These are phyloP conservation scores for Gavialis gangeticus DNA, from an alignment of 2,113 vertebrate species.

Conservation along the genomic window DNA sequence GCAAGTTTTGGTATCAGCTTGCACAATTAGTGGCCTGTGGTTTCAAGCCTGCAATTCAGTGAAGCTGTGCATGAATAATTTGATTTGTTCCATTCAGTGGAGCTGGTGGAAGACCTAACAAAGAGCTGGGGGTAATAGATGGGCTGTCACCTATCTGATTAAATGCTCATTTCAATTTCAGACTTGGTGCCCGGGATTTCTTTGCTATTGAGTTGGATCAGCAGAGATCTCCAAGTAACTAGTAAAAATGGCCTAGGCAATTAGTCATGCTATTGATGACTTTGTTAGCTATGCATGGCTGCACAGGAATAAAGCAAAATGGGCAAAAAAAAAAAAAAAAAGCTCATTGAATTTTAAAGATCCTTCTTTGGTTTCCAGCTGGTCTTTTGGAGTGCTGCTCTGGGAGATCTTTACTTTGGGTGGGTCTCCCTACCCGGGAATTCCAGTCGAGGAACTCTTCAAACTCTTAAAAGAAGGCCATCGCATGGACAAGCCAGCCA, in stretches of 20 bases:
- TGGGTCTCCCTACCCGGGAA: conserved; percentile 95
- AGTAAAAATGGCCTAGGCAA: conserved; percentile 74
- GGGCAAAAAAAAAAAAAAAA: background rate
- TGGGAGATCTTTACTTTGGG: conserved; percentile 99
- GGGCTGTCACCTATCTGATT: conserved; percentile 81
- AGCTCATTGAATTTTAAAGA: conserved; percentile 65
- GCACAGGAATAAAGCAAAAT: conserved; percentile 59
- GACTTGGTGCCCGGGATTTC: conserved; percentile 74
- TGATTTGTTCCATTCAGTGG: conserved; percentile 83
- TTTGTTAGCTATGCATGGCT: conserved; percentile 73
- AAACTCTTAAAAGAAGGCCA: conserved; percentile 98
- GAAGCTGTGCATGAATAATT: conserved; percentile 84
- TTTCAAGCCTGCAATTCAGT: conserved; percentile 77
- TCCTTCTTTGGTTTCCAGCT: conserved; percentile 83
- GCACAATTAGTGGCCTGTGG: conserved; percentile 76
- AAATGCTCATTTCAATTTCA: conserved; percentile 83
- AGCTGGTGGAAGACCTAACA: conserved; percentile 72
- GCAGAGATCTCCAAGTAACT: conserved; percentile 70
- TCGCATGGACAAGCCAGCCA: conserved; percentile 98
- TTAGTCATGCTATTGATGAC: conserved; percentile 78
- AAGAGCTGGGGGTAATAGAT: conserved; percentile 79
- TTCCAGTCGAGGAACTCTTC: conserved; percentile 97
- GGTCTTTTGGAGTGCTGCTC: conserved; percentile 96
- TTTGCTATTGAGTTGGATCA: conserved; percentile 76
- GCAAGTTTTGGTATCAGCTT: conserved; percentile 75